These are phyloP conservation scores for Choloepus hoffmanni DNA, from an alignment of 2,113 vertebrate genomes.

Conservation along the genomic window DNA sequence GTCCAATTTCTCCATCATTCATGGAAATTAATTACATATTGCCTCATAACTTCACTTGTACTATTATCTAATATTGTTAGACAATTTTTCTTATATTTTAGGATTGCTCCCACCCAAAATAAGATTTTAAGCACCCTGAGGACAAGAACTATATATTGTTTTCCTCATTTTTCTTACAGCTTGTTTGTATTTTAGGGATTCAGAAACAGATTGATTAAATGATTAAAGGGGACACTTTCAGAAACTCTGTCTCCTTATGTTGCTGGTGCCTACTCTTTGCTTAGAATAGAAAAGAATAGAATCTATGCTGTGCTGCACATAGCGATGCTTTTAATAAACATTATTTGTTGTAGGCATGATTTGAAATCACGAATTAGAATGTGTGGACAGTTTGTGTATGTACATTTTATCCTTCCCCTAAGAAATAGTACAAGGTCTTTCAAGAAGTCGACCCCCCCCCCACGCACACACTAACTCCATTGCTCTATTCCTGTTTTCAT, in stretches of 20 bases:
- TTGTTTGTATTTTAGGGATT: slow-evolving; percentile 17
- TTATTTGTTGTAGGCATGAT: slow-evolving; percentile 49
- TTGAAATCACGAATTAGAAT: slow-evolving; percentile 65
- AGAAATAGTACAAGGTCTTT: neutral
- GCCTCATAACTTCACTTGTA: neutral
- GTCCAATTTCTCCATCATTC: slow-evolving; percentile 10
- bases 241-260: slow-evolving; percentile 30
- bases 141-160: neutral
- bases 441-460: neutral
- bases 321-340: slow-evolving; percentile 64
- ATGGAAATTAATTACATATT: neutral
- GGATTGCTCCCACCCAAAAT: neutral
- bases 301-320: neutral
- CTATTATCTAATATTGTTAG: neutral
- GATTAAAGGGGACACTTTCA: slow-evolving; percentile 11
- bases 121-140: slow-evolving; percentile 43
- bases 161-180: neutral
- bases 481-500: slow-evolving; percentile 8
- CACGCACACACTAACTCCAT: neutral
- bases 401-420: neutral
- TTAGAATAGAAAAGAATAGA: neutral
- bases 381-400: slow-evolving; percentile 53
- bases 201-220: neutral
- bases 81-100: slow-evolving; percentile 44
- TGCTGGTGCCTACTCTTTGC: slow-evolving; percentile 38